Percentiles rank a stretch among this genome's conserved stretches.
Conservation (phyloP, 2,888 invertebrate species). For the Trisateles emortualis region DNA sequence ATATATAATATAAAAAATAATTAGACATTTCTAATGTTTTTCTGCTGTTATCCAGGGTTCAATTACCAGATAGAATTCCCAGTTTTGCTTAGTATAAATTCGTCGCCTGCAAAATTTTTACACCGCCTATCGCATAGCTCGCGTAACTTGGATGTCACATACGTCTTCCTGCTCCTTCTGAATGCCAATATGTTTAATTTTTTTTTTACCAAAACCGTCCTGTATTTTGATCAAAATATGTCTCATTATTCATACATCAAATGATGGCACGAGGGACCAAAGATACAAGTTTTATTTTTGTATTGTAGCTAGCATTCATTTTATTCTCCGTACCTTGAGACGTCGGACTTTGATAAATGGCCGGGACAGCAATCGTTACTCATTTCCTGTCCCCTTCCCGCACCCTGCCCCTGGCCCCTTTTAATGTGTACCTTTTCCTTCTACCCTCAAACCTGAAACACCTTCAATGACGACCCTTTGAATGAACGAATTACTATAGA, state of each 20-base stretch:
- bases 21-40: no score
- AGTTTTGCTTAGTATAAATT: no score
- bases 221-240: not conserved
- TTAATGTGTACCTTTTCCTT: conserved; percentile 70
- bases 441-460: conserved; percentile 55
- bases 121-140: no score
- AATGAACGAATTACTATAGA: conserved; percentile 49
- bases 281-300: conserved; percentile 32
- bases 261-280: not conserved
- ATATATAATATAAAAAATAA: no score
- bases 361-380: conserved; percentile 77
- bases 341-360: conserved; percentile 81
- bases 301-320: conserved; percentile 65
- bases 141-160: no score
- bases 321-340: conserved; percentile 63
- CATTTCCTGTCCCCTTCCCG: conserved; percentile 77
- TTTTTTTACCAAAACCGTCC: not conserved
- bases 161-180: no score
- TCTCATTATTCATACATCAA: not conserved
- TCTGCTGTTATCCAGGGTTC: no score
- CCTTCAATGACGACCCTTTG: conserved; percentile 56
- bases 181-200: no score
- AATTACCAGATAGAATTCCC: no score
- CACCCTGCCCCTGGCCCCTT: conserved; percentile 58
- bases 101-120: no score